Evolutionary conservation across 2,113 vertebrate genomes (phyloP), one percentile per base, ranked within the genome.

Genomic region (Smithornis capensis): DNA sequence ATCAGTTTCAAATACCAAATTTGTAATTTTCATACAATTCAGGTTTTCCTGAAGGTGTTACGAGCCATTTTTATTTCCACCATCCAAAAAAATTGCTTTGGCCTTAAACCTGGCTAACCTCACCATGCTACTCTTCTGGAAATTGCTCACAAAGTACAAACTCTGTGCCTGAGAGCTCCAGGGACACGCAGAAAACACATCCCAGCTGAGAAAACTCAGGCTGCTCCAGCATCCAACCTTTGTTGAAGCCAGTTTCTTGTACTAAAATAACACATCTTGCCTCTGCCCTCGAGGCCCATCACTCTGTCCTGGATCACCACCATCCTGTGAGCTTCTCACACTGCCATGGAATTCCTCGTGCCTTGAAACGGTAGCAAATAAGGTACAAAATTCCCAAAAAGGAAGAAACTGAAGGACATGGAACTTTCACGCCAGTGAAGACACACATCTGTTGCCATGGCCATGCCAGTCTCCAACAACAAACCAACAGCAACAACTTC

Each of bases 61-160:
- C 2, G n/a, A 96, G 91, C 73, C 94, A 90, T 95, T 97, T 97
- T 96, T 96, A 97, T 94, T 96, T 96, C 96, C 96, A 97, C 92
- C 95, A 97, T 97, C 95, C 96, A 97, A 86, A 92, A 83, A 83
- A 96, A 95, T 50, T 83, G 82, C 70, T 94, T 93, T 96, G 96
- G 96, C 95, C 96, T 94, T 95, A 95, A 95, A 96, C 89, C 96
- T 87, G 96, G 97, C 97, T 97, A 97, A 91, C 97, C 97, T 98
- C 97, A 98, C 97, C 97, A 97, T 97, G 97, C 97, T 98, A 97
- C 97, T 97, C 96, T 94, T 97, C 97, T 98, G 96, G 91, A 96
- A 76, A 73, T 85, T 93, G 60, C 53, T 96, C 80, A 45, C 91
- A 45, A 64, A 77, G 79, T 12, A 64, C 6, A 74, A 55, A 75